Conservation (phyloP, 1,140 invertebrate species). For the Drosophila lowei region DNA sequence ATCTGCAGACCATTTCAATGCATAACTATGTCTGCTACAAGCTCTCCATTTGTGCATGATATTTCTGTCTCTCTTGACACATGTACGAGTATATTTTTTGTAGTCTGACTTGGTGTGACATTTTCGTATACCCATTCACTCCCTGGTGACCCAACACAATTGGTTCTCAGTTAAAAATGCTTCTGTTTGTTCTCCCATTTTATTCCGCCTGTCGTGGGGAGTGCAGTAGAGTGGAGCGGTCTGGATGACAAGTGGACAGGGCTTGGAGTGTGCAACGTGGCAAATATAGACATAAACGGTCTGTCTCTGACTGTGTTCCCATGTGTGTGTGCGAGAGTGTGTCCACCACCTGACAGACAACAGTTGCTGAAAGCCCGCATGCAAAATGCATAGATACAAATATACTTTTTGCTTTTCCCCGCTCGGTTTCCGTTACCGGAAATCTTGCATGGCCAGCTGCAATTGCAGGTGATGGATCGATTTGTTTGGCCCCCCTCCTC, state of each 20-base stretch:
- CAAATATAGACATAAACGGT: constrained; percentile 54
- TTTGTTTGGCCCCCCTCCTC: constrained; percentile 30
- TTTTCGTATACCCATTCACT: not conserved
- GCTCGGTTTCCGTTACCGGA: constrained; percentile 1
- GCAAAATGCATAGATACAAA: constrained; percentile 61
- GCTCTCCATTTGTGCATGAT: not conserved
- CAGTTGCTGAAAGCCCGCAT: constrained; percentile 67
- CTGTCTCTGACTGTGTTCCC: constrained; percentile 9
- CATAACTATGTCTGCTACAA: not conserved
- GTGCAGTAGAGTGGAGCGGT: not conserved
- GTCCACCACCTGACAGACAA: constrained; percentile 56
- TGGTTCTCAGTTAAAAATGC: constrained; percentile 21
- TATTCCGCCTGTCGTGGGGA: not conserved
- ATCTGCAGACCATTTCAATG: not conserved
- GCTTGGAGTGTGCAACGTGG: constrained; percentile 21
- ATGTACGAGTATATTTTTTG: constrained; percentile 1
- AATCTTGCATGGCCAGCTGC: constrained; percentile 38
- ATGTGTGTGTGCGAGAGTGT: constrained; percentile 26
- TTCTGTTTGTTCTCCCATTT: constrained; percentile 21
- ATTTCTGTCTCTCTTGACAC: constrained; percentile 9
- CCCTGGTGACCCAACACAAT: constrained; percentile 8
- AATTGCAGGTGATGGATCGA: constrained; percentile 65
- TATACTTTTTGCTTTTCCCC: constrained; percentile 40
- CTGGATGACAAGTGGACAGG: constrained; percentile 13
- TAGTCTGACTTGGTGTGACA: not conserved